phyloP scores from a whole-genome alignment of 2,113 vertebrate genomes.

The Corythaeola cristata region DNA sequence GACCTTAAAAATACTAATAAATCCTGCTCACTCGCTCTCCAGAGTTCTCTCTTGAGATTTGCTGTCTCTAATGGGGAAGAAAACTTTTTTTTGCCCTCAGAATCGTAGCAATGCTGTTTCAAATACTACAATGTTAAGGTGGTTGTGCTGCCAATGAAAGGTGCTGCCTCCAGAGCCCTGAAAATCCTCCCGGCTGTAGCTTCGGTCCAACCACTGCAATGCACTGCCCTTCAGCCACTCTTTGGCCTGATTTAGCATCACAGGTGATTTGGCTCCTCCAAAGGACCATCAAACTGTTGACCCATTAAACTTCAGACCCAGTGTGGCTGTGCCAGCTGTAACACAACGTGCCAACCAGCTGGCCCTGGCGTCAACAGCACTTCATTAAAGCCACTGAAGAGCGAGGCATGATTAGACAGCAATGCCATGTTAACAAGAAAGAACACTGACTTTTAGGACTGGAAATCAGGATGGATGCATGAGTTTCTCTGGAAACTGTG shows the following conservation, averaged over 20 bases:
- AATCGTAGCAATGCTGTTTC: neutral
- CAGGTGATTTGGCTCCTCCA: neutral
- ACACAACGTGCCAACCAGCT: neutral
- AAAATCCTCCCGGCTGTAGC: neutral
- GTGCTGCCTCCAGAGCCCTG: neutral
- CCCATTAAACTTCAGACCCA: neutral
- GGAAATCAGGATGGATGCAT: neutral
- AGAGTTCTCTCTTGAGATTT: neutral
- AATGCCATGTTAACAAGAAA: neutral
- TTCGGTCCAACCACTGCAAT: neutral
- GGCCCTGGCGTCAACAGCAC: neutral
- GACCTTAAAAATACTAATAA: neutral
- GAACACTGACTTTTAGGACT: neutral
- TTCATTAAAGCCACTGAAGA: neutral
- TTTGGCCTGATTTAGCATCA: neutral
- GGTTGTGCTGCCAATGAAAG: neutral
- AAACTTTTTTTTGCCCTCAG: neutral
- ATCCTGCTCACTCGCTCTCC: neutral
- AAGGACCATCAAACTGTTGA: conserved; percentile 4
- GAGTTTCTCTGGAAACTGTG: neutral
- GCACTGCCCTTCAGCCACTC: neutral
- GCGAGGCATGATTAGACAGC: neutral
- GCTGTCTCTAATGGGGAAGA: neutral
- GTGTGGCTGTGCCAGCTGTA: neutral
- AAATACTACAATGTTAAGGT: neutral